These are phyloP conservation scores for Eublepharis macularius DNA, from an alignment of 2,113 vertebrate genomes.

Conservation along the genomic window DNA sequence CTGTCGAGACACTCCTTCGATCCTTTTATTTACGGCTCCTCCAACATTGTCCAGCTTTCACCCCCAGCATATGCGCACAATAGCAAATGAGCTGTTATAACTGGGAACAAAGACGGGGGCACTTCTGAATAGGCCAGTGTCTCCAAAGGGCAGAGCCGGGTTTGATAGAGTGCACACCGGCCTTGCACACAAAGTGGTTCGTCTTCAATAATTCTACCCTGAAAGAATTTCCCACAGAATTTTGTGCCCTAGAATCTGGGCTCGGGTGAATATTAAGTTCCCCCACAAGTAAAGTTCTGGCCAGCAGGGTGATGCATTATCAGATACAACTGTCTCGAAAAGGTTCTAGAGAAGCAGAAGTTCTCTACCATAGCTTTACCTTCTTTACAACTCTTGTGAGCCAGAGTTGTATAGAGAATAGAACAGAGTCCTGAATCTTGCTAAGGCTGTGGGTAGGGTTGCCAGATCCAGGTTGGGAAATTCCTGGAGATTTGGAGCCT, in stretches of 20 bases:
- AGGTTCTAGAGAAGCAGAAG: no score
- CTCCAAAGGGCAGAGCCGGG: conserved; percentile 46
- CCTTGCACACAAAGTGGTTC: neutral
- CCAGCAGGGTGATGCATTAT: no score
- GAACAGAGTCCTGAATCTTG: no score
- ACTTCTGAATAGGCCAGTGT: conserved; percentile 49
- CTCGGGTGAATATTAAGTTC: neutral
- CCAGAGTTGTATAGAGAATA: no score
- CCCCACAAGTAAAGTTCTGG: neutral
- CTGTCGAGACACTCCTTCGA: conserved; percentile 58
- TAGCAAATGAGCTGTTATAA: conserved; percentile 57
- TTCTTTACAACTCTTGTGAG: no score
- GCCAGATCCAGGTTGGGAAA: no score
- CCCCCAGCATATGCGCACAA: conserved; percentile 46
- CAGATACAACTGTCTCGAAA: no score
- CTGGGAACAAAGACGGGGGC: conserved; percentile 59
- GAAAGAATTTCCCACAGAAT: neutral
- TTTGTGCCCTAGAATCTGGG: neutral
- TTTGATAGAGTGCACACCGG: conserved; percentile 15
- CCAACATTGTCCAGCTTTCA: conserved; percentile 51
- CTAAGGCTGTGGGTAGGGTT: no score
- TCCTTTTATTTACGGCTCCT: conserved; percentile 75
- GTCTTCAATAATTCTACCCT: neutral
- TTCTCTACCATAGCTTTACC: no score
- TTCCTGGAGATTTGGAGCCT: no score